These are phyloP conservation scores for Varanus komodoensis DNA, from an alignment of 2,113 vertebrate species.

Conservation along the genomic window DNA sequence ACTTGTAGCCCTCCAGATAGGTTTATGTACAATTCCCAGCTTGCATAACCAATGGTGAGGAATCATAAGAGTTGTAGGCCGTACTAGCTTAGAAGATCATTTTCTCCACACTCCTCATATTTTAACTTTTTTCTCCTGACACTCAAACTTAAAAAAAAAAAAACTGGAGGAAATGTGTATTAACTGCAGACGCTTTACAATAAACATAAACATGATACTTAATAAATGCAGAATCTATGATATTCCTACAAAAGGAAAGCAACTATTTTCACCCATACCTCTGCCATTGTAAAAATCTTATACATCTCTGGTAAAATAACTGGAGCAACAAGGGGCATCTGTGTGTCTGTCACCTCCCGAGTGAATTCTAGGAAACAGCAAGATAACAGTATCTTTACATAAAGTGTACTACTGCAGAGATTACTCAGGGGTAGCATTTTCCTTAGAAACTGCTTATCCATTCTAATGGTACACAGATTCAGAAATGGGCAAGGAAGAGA, in stretches of 20 bases:
- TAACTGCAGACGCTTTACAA: neutral
- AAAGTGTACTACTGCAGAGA: neutral
- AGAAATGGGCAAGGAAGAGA: neutral
- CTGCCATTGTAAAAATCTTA: slow-evolving; percentile 98
- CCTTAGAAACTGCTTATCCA: neutral
- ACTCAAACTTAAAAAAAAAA: neutral
- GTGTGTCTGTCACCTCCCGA: slow-evolving; percentile 96
- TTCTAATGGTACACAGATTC: neutral
- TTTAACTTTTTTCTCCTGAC: neutral
- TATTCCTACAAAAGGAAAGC: slow-evolving; percentile 15
- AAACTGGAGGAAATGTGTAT: neutral
- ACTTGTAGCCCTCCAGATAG: too few species aligned
- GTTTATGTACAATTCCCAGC: too few species aligned
- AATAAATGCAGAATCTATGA: neutral
- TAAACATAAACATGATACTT: neutral
- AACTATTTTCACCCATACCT: slow-evolving; percentile 78
- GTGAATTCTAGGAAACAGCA: slow-evolving; percentile 87
- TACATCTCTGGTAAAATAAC: slow-evolving; percentile 99
- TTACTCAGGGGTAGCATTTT: neutral
- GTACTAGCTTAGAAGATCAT: neutral
- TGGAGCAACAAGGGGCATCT: slow-evolving; percentile 97
- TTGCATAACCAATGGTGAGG: too few species aligned
- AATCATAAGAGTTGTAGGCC: too few species aligned
- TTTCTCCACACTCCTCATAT: neutral
- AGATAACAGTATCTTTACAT: neutral